Evolutionary conservation across 30 jellyfish, hydroid and myxozoan genomes (phyloP), one percentile per base, ranked within the genome.

Genomic region (Aurelia sp.): DNA sequence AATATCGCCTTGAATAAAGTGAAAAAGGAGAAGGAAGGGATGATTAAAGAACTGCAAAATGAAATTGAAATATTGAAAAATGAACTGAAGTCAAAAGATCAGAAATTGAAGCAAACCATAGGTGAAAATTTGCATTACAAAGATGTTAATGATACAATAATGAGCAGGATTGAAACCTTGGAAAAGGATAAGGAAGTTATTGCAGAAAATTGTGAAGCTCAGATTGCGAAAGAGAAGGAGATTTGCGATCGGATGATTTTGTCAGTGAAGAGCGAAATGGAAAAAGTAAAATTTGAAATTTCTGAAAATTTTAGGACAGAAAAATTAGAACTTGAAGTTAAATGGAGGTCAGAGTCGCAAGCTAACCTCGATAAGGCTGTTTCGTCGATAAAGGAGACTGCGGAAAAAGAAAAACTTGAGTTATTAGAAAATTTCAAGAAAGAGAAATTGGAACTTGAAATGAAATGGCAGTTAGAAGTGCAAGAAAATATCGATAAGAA

Each of bases 1-100:
- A 92, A 92, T 62, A 30, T 77, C 33, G 98, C 89, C 22, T 67
- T 92, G 86, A 86, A 85, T 8, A 74, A 79, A 48, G 88, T 86
- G 58, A 92, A 86, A 58, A 72, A 74, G 57, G 98, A 92, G 66
- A 86, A 92, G 30, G 98, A 92, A 20, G 58, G 31, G 21, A 44
- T 61, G 7, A 61, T 90, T 33, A 72, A 66, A 55, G 92, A 90
- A 33, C 48, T 85, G 70, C 84, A 67, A 20, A 60, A 65, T 12
- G 35, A 30, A 11, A 31, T 67, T 17, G 77, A 84, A 10, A 19
- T 8, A 11, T 52, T 84, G 55, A 84, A 48, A 84, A 65, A 73
- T 50, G 87, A 72, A 33, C 13, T 40, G 63, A 69, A 40, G 0
- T 35, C 52, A n/a, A 82, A 70, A 71, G 71, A 37, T 41, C 55